A percentile compares a stretch with the other conserved stretches of the same genome.
Evolutionary conservation across 2,113 vertebrate genomes (phyloP).

Genomic region (Plotosus lineatus): DNA sequence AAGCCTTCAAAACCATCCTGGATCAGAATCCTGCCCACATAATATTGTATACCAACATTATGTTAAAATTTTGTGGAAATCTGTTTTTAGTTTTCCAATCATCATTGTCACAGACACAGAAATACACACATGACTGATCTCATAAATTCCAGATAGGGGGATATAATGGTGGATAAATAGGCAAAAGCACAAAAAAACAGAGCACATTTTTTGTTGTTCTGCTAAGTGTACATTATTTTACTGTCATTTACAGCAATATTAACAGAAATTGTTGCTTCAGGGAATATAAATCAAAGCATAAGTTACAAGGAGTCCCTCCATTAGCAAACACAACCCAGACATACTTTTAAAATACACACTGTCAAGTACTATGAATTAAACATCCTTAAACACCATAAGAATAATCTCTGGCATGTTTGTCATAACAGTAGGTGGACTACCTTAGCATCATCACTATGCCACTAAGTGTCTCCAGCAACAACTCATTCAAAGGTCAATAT

Average conservation of each 20-base stretch:
- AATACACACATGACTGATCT: too few species aligned
- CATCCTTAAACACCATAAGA: conserved; percentile 22
- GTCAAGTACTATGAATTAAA: conserved; percentile 16
- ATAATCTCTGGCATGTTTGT: conserved; percentile 29
- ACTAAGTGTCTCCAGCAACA: conserved; percentile 11
- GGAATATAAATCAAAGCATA: conserved; percentile 1
- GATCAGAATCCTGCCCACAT: too few species aligned
- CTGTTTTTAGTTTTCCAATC: too few species aligned
- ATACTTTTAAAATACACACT: conserved; percentile 14
- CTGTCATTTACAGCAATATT: not conserved
- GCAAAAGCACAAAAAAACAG: not conserved
- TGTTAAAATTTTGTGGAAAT: too few species aligned
- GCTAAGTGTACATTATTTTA: too few species aligned
- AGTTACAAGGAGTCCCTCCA: not conserved
- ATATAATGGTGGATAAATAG: not conserved
- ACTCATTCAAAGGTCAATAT: conserved; percentile 8
- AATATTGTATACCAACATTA: too few species aligned
- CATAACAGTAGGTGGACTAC: conserved; percentile 37
- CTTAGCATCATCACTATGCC: conserved; percentile 3
- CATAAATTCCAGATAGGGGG: too few species aligned
- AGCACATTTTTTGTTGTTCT: not conserved
- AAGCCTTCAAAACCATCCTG: too few species aligned
- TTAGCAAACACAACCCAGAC: conserved; percentile 6
- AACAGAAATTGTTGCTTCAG: not conserved
- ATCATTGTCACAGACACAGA: too few species aligned